A percentile compares a stretch with the other conserved stretches of the same genome.
phyloP scores from a whole-genome alignment of 1,140 invertebrate genomes.

The Procambarus clarkii region DNA sequence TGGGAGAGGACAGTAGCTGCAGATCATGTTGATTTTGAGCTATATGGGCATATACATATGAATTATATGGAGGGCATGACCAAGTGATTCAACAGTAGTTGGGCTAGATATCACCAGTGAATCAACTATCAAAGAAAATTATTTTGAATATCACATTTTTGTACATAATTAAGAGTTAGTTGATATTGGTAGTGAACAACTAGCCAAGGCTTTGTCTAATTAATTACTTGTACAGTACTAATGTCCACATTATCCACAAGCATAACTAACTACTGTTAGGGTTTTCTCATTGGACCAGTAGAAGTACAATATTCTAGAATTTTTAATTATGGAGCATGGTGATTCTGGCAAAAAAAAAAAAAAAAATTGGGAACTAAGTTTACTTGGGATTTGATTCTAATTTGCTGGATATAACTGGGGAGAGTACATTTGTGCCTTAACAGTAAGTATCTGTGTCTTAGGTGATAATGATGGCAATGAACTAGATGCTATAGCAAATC shows the following conservation, averaged over 20 bases:
- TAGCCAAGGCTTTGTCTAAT: constrained; percentile 52
- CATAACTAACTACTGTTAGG: constrained; percentile 32
- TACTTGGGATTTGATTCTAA: constrained; percentile 9
- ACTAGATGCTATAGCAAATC: neutral
- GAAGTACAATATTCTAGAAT: neutral
- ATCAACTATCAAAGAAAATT: constrained; percentile 21
- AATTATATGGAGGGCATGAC: neutral
- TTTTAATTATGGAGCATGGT: neutral
- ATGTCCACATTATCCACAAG: constrained; percentile 46
- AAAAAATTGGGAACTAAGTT: neutral
- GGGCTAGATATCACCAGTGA: constrained; percentile 15
- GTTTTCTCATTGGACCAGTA: neutral
- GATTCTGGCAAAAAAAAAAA: neutral
- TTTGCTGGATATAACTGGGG: neutral
- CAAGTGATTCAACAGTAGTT: constrained; percentile 18
- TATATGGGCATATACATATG: neutral
- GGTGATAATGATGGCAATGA: constrained; percentile 18
- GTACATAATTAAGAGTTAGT: constrained; percentile 53
- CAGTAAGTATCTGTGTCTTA: constrained; percentile 1
- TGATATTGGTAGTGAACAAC: constrained; percentile 39
- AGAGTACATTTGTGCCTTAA: constrained; percentile 15
- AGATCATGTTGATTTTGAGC: neutral
- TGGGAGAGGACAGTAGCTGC: too few species aligned
- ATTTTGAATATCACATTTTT: constrained; percentile 45
- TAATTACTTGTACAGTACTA: neutral